Conservation (phyloP, 2,888 invertebrate species). For the Amiota mariae region DNA sequence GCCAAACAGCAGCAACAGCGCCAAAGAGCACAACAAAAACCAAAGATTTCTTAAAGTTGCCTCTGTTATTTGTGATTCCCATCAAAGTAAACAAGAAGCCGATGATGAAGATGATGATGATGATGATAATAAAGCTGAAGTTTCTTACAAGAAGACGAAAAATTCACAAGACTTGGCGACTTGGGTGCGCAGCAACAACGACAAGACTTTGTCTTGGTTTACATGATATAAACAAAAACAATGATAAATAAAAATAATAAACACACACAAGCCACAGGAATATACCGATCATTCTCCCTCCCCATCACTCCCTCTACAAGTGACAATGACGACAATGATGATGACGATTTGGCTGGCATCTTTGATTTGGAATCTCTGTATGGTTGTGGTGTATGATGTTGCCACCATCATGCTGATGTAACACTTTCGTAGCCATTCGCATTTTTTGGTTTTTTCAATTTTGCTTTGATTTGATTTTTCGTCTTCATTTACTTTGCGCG, state of each 20-base stretch:
- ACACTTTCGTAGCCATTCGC: conserved; percentile 38
- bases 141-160: too few relatives aligned
- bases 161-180: too few relatives aligned
- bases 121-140: too few relatives aligned
- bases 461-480: background rate
- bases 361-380: conserved; percentile 33
- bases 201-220: background rate
- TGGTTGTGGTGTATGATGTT: background rate
- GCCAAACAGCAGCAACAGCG: background rate
- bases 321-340: too few relatives aligned
- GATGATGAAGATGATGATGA: too few relatives aligned
- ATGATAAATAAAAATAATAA: conserved; percentile 19
- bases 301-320: too few relatives aligned
- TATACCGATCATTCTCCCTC: too few relatives aligned
- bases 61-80: background rate
- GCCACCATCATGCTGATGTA: conserved; percentile 23
- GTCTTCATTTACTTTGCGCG: background rate
- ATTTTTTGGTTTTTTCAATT: conserved; percentile 37
- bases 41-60: background rate
- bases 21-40: background rate
- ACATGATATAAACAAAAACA: too few relatives aligned
- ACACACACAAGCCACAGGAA: conserved; percentile 15
- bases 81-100: background rate
- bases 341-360: too few relatives aligned
- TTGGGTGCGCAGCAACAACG: conserved; percentile 14